Evolutionary conservation across 2,888 invertebrate genomes (phyloP).

Genomic region (Nowickia ferox): DNA sequence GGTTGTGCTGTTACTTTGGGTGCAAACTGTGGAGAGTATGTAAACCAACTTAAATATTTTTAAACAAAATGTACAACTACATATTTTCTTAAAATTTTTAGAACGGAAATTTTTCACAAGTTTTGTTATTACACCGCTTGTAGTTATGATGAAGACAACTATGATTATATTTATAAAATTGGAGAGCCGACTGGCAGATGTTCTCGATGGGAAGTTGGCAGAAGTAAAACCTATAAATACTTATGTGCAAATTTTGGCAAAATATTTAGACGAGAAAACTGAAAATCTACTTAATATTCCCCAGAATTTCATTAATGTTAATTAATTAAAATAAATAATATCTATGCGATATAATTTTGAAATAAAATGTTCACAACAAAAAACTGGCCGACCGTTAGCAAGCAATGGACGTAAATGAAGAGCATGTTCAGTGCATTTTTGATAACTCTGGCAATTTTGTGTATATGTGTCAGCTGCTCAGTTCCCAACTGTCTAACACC

Average conservation of each 20-base stretch:
- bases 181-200: constrained; percentile 59
- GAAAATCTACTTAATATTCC: neutral
- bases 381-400: no score
- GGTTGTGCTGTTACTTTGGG: constrained; percentile 69
- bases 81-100: constrained; percentile 31
- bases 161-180: constrained; percentile 51
- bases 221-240: constrained; percentile 58
- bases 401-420: no score
- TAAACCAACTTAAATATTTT: neutral
- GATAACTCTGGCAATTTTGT: no score
- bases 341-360: no score
- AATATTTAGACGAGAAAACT: constrained; percentile 45
- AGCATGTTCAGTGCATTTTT: no score
- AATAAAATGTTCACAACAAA: no score
- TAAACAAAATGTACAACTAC: neutral
- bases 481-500: no score
- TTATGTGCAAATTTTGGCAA: constrained; percentile 67
- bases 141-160: constrained; percentile 59
- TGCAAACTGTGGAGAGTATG: constrained; percentile 38
- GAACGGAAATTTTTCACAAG: constrained; percentile 5
- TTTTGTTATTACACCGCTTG: constrained; percentile 69
- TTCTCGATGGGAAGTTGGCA: constrained; percentile 58
- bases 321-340: no score
- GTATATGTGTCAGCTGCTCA: no score
- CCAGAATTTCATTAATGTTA: neutral